phyloP scores from a whole-genome alignment of 2,888 invertebrate species.

The Hemistola chrysoprasaria region DNA sequence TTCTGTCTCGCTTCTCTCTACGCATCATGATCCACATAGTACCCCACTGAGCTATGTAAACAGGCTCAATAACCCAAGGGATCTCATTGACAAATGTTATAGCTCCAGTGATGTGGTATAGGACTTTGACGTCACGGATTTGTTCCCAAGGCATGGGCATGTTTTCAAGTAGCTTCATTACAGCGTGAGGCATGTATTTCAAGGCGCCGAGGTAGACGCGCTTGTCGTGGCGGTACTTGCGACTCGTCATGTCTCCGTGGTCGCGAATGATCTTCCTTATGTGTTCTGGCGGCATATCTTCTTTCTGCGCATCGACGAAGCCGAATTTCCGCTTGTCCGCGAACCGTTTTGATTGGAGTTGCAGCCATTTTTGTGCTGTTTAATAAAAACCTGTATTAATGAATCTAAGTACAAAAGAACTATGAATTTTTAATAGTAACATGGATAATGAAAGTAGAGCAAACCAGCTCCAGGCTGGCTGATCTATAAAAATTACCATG shows the following conservation, averaged over 20 bases:
- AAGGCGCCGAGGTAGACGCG: conserved; percentile 98
- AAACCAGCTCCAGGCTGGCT: too few species aligned
- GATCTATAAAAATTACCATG: too few species aligned
- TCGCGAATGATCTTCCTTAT: conserved; percentile 99
- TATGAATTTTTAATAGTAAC: too few species aligned
- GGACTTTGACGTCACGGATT: conserved; percentile 97
- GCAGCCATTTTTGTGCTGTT: conserved; percentile 97
- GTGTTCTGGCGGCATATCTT: conserved; percentile 99
- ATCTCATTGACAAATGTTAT: conserved; percentile 99
- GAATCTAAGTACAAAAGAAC: too few species aligned
- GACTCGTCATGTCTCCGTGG: conserved; percentile 99
- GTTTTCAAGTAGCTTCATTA: conserved; percentile 98
- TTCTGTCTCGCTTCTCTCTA: conserved; percentile 98
- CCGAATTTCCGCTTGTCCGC: conserved; percentile 99
- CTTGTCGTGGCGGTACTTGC: conserved; percentile 99
- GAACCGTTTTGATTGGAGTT: conserved; percentile 98
- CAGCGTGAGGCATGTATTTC: conserved; percentile 99
- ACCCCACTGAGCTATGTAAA: conserved; percentile 99
- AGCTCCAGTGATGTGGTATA: conserved; percentile 99
- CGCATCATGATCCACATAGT: conserved; percentile 99
- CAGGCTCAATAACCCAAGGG: conserved; percentile 99
- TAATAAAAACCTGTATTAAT: conserved; percentile 17
- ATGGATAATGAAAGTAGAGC: too few species aligned
- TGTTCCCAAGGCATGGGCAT: conserved; percentile 99
- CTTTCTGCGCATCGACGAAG: conserved; percentile 99